Percentiles rank a stretch among this genome's conserved stretches.
phyloP scores from a whole-genome alignment of 2,113 vertebrate genomes.

The Aldabrachelys gigantea region DNA sequence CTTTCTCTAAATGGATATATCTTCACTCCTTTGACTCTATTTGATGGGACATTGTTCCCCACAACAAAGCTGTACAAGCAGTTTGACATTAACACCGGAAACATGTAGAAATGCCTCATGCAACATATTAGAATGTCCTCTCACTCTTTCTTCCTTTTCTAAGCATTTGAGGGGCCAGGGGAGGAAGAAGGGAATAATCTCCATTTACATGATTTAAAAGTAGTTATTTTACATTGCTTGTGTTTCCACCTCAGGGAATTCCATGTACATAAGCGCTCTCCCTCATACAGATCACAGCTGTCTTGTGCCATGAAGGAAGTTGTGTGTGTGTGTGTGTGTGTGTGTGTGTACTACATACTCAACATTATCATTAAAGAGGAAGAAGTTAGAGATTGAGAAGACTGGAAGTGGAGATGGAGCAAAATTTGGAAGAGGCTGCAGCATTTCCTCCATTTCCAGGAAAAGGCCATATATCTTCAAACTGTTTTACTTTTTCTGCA shows the following conservation, averaged over 20 bases:
- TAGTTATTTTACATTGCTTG: neutral
- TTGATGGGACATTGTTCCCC: neutral
- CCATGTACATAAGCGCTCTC: neutral
- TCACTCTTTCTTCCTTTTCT: neutral
- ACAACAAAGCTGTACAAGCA: neutral
- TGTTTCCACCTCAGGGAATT: neutral
- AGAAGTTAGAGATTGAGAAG: accelerated
- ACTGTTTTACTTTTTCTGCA: neutral
- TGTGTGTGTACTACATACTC: neutral
- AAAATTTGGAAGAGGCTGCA: neutral
- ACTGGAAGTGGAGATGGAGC: neutral
- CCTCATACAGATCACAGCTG: neutral
- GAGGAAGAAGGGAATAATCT: neutral
- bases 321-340: no score
- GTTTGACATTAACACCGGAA: neutral
- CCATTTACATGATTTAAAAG: neutral
- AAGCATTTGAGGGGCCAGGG: neutral
- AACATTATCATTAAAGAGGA: neutral
- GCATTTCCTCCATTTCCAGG: neutral
- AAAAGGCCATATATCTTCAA: neutral
- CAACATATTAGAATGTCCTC: neutral
- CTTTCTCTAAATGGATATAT: neutral
- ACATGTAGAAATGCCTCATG: neutral
- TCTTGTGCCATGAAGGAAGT: neutral
- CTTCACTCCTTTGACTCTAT: neutral